Conservation (phyloP, 2,888 invertebrate genomes). For the Drosophila affinis region DNA sequence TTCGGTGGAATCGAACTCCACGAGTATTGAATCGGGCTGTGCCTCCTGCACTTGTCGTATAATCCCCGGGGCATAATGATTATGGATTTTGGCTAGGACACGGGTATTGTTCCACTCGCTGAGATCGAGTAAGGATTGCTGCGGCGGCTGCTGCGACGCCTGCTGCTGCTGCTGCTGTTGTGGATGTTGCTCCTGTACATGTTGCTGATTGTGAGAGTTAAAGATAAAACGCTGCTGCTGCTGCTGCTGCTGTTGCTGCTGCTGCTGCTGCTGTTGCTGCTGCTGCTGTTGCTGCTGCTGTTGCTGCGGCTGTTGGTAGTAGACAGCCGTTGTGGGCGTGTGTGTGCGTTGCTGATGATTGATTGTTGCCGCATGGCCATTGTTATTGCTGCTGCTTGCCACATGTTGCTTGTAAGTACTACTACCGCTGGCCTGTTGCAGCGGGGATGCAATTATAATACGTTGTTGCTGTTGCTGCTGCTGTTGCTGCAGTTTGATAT, state of each 20-base stretch:
- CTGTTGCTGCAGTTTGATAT: conserved; percentile 55
- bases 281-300: conserved; percentile 60
- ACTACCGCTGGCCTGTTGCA: conserved; percentile 69
- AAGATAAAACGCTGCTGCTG: conserved; percentile 75
- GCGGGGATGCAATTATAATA: conserved; percentile 69
- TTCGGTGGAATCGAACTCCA: conserved; percentile 92
- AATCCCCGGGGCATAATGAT: conserved; percentile 93
- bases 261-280: conserved; percentile 56
- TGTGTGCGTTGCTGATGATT: conserved; percentile 69
- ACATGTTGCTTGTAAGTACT: conserved; percentile 79
- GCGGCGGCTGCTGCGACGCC: conserved; percentile 52
- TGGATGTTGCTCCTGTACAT: conserved; percentile 65
- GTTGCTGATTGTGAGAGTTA: conserved; percentile 75
- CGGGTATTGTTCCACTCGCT: conserved; percentile 97
- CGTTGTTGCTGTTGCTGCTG: conserved; percentile 55
- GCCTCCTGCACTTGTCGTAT: conserved; percentile 89
- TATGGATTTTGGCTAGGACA: conserved; percentile 93
- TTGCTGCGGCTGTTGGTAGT: conserved; percentile 59
- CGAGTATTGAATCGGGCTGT: conserved; percentile 88
- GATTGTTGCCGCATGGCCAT: conserved; percentile 50
- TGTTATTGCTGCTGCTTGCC: conserved; percentile 46
- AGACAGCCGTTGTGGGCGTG: conserved; percentile 58
- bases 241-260: conserved; percentile 57
- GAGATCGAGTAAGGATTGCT: conserved; percentile 87
- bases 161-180: conserved; percentile 57